Evolutionary conservation across 2,113 vertebrate genomes (phyloP).

Genomic region (Thermophis baileyi): DNA sequence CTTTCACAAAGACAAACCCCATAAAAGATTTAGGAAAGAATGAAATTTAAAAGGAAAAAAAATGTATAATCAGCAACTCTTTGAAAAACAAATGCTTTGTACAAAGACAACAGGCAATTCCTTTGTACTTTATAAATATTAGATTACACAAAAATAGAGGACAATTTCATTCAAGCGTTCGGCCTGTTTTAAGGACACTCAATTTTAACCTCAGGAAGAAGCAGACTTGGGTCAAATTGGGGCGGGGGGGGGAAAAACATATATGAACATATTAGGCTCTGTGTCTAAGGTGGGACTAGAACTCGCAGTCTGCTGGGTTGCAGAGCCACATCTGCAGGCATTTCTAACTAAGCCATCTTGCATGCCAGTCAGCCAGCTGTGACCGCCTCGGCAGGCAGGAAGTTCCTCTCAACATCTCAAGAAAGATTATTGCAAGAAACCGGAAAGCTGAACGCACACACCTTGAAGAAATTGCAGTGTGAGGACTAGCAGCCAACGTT

Average conservation of each 20-base stretch:
- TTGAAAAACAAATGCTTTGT: background rate
- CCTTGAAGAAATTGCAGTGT: background rate
- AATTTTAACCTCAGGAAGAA: background rate
- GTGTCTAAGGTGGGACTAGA: background rate
- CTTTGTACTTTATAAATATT: slow-evolving; percentile 36
- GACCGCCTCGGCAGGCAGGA: background rate
- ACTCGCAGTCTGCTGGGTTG: background rate
- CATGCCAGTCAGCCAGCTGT: background rate
- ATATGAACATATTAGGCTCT: background rate
- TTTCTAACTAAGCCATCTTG: background rate
- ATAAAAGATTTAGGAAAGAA: background rate
- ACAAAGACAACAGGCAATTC: slow-evolving; percentile 25
- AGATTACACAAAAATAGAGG: slow-evolving; percentile 31
- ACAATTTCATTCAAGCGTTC: slow-evolving; percentile 39
- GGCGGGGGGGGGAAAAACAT: background rate
- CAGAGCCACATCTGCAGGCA: background rate
- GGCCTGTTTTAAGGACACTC: background rate
- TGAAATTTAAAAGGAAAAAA: background rate
- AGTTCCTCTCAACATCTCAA: background rate
- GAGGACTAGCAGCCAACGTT: background rate
- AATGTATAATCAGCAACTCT: background rate
- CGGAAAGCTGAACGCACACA: background rate
- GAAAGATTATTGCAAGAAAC: slow-evolving; percentile 4
- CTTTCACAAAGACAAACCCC: background rate
- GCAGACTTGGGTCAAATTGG: slow-evolving; percentile 2